These are phyloP conservation scores for Augochlora pura DNA, from an alignment of 1,140 invertebrate genomes.

Conservation along the genomic window DNA sequence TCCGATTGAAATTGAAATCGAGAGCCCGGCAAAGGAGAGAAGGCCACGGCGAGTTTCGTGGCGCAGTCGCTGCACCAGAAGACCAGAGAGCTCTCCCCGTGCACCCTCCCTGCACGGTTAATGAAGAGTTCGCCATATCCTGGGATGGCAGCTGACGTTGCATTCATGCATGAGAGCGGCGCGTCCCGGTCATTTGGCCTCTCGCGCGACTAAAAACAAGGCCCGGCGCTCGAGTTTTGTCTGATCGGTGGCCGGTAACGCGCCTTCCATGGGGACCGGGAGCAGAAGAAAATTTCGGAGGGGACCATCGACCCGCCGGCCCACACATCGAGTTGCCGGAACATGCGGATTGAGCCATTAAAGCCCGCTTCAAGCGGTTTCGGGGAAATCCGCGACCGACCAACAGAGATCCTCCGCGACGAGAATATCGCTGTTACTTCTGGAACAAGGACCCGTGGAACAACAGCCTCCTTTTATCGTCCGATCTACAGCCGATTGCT, in stretches of 20 bases:
- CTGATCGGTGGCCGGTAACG: slow-evolving; percentile 59
- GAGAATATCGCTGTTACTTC: not conserved
- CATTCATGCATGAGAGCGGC: slow-evolving; percentile 74
- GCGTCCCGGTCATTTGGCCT: slow-evolving; percentile 67
- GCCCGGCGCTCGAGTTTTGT: slow-evolving; percentile 63
- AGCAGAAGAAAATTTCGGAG: slow-evolving; percentile 63
- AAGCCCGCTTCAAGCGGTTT: slow-evolving; percentile 54
- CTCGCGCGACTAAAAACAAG: slow-evolving; percentile 62
- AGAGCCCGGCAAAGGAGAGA: too few relatives aligned
- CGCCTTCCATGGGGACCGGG: slow-evolving; percentile 53
- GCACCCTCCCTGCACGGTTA: slow-evolving; percentile 61
- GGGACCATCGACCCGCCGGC: slow-evolving; percentile 55
- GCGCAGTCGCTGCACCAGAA: too few relatives aligned
- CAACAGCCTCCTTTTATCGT: slow-evolving; percentile 19
- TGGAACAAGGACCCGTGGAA: slow-evolving; percentile 3
- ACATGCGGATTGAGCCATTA: slow-evolving; percentile 74
- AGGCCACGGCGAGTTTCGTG: not conserved
- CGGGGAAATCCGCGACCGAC: slow-evolving; percentile 58
- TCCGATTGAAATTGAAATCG: too few relatives aligned
- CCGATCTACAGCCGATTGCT: not conserved
- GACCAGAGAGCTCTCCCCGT: slow-evolving; percentile 28
- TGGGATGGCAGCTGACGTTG: slow-evolving; percentile 72
- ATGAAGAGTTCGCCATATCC: slow-evolving; percentile 70
- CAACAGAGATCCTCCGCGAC: slow-evolving; percentile 41
- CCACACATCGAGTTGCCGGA: slow-evolving; percentile 73